Base-by-base conservation (phyloP, 2,797 vertebrate species). In the Enteromius fasciolatus region DNA sequence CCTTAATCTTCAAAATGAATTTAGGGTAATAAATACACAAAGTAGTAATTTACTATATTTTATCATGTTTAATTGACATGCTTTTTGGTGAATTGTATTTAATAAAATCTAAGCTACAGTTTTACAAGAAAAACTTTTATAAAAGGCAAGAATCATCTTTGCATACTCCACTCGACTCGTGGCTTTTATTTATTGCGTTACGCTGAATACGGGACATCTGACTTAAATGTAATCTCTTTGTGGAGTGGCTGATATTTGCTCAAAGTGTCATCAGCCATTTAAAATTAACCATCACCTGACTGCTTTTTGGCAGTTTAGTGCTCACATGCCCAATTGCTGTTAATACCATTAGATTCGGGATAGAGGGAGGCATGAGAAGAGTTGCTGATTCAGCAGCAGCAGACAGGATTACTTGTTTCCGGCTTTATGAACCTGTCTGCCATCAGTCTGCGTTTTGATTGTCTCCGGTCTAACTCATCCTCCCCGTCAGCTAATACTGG, bases 321-420 rank as follows among this genome's bases (percentile, higher is more conserved):
- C 5, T 68, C n/a, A 31, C 41, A 66, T 78, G 15, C 33, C 46
- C 52, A 15, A 20, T 33, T 61, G 84, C 33, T 63, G 72, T 66
- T 50, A 17, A 20, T 52, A 5, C 17, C 31, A 12, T 63, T 70
- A 64, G 20, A 61, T 54, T 75, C 11, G 1, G 11, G 54, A 64
- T 66, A 23, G 50, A 68, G 83, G 59, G 57, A 67, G 85, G 83
- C 81, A 9, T 86, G 52, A 33, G 86, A 11, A 20, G 23, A 87
- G 85, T 69, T 88, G 86, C 89, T 87, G 81, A 59, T 87, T 92
- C 90, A 89, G 76, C 91, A 87, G 76, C 89, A 91, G 90, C 88
- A 68, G 85, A 87, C 91, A 86, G 90, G 87, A 92, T 94, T 94
- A 92, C 89, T 87, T 85, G 87, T 88, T 86, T 86, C 88, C 81